phyloP scores from a whole-genome alignment of 2,797 vertebrate species.

The Enteromius thamalakanensis region DNA sequence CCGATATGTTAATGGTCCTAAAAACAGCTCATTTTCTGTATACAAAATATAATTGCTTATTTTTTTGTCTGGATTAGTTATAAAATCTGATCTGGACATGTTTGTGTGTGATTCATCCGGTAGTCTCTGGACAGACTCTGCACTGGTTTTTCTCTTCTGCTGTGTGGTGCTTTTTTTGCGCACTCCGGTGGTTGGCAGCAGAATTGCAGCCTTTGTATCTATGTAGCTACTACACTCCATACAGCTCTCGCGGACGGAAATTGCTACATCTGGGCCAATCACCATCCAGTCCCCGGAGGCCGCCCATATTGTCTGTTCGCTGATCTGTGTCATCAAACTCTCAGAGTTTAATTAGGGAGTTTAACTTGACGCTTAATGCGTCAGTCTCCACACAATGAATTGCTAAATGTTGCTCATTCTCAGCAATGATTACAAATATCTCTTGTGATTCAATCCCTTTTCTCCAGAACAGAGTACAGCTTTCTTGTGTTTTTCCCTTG shows the following conservation, averaged over 20 bases:
- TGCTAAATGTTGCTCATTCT: constrained; percentile 35
- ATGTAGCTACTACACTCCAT: constrained; percentile 54
- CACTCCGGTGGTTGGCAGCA: constrained; percentile 67
- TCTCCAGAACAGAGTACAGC: neutral
- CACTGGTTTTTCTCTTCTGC: constrained; percentile 22
- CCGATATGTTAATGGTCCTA: constrained; percentile 3
- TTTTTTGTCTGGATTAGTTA: neutral
- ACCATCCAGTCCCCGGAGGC: constrained; percentile 53
- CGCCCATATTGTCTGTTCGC: constrained; percentile 49
- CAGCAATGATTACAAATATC: constrained; percentile 36
- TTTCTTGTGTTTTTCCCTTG: constrained; percentile 20
- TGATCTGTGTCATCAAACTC: constrained; percentile 58
- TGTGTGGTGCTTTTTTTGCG: constrained; percentile 57
- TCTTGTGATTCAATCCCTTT: constrained; percentile 13
- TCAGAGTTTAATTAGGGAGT: constrained; percentile 55
- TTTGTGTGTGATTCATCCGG: constrained; percentile 20
- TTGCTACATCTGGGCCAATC: constrained; percentile 63
- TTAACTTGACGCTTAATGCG: constrained; percentile 32
- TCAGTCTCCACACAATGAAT: constrained; percentile 38
- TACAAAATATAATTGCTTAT: neutral
- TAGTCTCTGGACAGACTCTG: constrained; percentile 1
- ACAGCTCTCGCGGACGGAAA: constrained; percentile 63
- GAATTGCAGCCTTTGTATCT: constrained; percentile 59
- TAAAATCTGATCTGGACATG: constrained; percentile 11
- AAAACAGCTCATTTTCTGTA: neutral